Percentiles rank a stretch among this genome's conserved stretches.
Evolutionary conservation across 2,888 invertebrate genomes (phyloP).

Genomic region (Leucophora obtusa): DNA sequence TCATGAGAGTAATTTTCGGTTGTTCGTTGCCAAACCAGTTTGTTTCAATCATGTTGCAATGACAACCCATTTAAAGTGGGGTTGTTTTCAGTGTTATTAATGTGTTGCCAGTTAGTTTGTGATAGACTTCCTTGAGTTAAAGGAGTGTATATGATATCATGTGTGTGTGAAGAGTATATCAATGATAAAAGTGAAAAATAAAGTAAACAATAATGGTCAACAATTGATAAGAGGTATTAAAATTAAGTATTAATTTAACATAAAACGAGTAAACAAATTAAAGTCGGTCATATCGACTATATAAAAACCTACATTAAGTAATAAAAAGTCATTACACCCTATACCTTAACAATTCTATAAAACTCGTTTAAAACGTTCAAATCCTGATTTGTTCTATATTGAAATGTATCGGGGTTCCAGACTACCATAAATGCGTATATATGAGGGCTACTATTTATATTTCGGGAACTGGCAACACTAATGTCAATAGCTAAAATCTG

Average conservation of each 20-base stretch:
- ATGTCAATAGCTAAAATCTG: no score
- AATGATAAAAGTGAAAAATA: background rate
- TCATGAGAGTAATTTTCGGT: background rate
- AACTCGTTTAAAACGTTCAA: no score
- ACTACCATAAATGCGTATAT: no score
- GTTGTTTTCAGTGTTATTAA: constrained; percentile 12
- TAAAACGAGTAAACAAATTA: no score
- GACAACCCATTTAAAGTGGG: background rate
- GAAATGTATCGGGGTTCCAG: no score
- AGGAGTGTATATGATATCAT: constrained; percentile 17
- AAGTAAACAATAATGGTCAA: background rate
- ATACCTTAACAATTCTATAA: no score
- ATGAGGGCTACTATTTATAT: no score
- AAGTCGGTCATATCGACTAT: no score
- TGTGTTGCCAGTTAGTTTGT: constrained; percentile 43
- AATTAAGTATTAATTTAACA: background rate
- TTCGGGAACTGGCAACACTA: no score
- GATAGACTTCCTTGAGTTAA: constrained; percentile 35
- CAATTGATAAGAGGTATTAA: constrained; percentile 1
- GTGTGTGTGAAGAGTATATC: constrained; percentile 24
- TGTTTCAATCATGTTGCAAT: constrained; percentile 32
- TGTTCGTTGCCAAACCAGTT: constrained; percentile 32
- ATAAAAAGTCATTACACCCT: no score
- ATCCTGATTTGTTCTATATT: no score
- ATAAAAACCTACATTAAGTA: no score